Conservation (phyloP, 2,797 vertebrate genomes). For the Mormyrops boulengeri region DNA sequence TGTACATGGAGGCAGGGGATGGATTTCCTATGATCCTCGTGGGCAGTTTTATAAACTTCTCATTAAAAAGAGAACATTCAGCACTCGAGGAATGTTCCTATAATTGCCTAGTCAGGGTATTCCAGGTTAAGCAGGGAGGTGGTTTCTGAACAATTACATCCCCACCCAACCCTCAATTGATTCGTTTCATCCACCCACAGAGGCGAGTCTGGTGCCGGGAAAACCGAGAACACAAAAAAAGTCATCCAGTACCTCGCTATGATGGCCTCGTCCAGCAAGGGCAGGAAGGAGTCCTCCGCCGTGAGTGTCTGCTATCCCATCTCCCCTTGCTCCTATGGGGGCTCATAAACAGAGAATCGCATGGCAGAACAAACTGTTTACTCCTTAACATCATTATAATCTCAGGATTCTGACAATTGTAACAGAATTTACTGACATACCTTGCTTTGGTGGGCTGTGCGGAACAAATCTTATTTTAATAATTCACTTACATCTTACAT, state of each 20-base stretch:
- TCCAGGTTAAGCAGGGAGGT: neutral
- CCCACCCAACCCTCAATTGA: neutral
- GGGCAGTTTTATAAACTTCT: neutral
- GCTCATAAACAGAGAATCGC: neutral
- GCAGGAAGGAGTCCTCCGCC: conserved; percentile 85
- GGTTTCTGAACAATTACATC: neutral
- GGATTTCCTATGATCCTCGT: neutral
- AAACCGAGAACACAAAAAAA: conserved; percentile 97
- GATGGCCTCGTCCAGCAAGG: conserved; percentile 92
- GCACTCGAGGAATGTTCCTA: neutral
- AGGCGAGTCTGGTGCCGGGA: conserved; percentile 96
- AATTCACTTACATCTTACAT: neutral
- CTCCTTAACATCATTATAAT: neutral
- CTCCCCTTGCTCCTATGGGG: neutral
- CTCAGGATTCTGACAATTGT: neutral
- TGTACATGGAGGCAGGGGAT: neutral
- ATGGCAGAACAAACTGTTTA: neutral
- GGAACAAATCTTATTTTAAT: neutral
- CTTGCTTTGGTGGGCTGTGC: neutral
- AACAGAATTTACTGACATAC: neutral
- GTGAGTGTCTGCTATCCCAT: conserved; percentile 64
- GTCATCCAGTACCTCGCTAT: conserved; percentile 95
- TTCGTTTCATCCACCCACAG: conserved; percentile 47
- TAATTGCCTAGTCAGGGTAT: neutral
- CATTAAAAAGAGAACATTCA: neutral